Percentiles rank a stretch among this genome's conserved stretches.
phyloP scores from a whole-genome alignment of 2,888 invertebrate genomes.

The Incurvaria masculella region DNA sequence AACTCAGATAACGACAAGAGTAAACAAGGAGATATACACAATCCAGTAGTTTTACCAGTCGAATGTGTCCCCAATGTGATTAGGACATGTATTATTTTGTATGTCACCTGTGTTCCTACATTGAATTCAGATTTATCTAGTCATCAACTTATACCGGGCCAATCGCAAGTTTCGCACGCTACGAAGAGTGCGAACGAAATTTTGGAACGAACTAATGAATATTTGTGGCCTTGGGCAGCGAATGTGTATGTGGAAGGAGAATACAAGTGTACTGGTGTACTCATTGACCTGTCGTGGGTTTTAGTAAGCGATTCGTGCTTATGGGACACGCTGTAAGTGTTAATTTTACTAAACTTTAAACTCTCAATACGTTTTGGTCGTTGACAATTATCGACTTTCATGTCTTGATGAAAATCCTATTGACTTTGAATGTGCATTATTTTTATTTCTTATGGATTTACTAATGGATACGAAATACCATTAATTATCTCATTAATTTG shows the following conservation, averaged over 20 bases:
- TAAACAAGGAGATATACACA: slow-evolving; percentile 11
- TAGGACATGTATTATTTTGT: slow-evolving; percentile 52
- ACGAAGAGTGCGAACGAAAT: slow-evolving; percentile 8
- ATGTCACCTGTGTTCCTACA: slow-evolving; percentile 50
- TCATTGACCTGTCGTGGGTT: slow-evolving; percentile 66
- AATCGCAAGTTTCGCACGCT: neutral
- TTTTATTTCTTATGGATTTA: too few relatives aligned
- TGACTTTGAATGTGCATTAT: slow-evolving; percentile 1
- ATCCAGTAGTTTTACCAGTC: slow-evolving; percentile 28
- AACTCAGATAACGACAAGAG: slow-evolving; percentile 6
- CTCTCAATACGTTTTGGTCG: too few relatives aligned
- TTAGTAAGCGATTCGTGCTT: slow-evolving; percentile 57
- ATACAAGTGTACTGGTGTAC: slow-evolving; percentile 66
- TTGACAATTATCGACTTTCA: too few relatives aligned
- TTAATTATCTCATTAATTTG: too few relatives aligned
- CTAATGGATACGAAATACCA: too few relatives aligned
- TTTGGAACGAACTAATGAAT: slow-evolving; percentile 11
- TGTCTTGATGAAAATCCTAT: neutral
- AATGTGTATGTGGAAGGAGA: slow-evolving; percentile 68
- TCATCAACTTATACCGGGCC: slow-evolving; percentile 12
- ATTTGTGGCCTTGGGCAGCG: slow-evolving; percentile 69
- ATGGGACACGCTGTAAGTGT: slow-evolving; percentile 34
- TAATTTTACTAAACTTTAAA: neutral
- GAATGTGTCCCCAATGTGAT: slow-evolving; percentile 44
- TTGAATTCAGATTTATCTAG: slow-evolving; percentile 30